Evolutionary conservation across 2,113 vertebrate species (phyloP).

Genomic region (Gambusia affinis): DNA sequence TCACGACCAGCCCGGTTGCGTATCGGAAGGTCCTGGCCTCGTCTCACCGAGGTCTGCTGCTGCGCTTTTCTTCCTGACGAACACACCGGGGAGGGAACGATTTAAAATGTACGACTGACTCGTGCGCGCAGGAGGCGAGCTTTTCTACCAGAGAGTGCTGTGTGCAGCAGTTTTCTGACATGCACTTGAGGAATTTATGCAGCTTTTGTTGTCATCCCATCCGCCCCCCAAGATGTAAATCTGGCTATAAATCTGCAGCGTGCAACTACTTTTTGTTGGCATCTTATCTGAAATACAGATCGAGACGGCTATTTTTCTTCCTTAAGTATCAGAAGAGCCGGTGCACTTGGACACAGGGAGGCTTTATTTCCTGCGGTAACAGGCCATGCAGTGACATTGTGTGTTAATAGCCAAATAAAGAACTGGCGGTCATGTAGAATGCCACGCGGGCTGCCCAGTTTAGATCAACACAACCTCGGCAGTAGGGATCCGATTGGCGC

Average conservation of each 20-base stretch:
- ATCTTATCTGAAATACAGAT: constrained; percentile 54
- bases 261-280: constrained; percentile 33
- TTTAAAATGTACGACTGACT: constrained; percentile 15
- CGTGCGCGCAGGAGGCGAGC: constrained; percentile 2
- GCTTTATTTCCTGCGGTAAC: constrained; percentile 21
- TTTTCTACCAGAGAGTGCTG: constrained; percentile 34
- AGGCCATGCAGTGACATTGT: constrained; percentile 29
- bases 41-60: constrained; percentile 3
- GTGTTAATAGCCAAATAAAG: constrained; percentile 35
- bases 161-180: constrained; percentile 50
- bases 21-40: not conserved
- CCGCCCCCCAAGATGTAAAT: constrained; percentile 50
- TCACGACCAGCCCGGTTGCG: not conserved
- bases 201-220: constrained; percentile 50
- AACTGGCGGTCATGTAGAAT: constrained; percentile 18
- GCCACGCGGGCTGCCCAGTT: constrained; percentile 12
- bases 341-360: constrained; percentile 16
- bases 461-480: constrained; percentile 6
- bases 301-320: constrained; percentile 41
- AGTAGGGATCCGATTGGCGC: constrained; percentile 35
- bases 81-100: constrained; percentile 10
- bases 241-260: constrained; percentile 59
- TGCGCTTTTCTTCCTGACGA: constrained; percentile 20
- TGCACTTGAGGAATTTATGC: constrained; percentile 51
- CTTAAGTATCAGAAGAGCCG: constrained; percentile 18